Base-by-base conservation (phyloP, 2,888 invertebrate genomes). In the Scaptodrosophila latifasciaeformis region DNA sequence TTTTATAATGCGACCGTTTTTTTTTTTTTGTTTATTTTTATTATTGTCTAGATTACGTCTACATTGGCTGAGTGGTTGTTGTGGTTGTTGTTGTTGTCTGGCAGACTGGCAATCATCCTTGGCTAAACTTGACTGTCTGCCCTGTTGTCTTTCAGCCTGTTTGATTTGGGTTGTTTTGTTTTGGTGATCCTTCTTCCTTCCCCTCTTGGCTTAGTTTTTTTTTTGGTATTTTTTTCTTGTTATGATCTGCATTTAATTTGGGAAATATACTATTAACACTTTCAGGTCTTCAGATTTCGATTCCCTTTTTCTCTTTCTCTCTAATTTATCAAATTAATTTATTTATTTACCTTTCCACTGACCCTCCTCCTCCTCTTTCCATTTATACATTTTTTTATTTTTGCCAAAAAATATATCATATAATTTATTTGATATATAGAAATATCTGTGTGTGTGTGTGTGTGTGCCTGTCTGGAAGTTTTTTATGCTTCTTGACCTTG, bases 181-280 rank as follows among this genome's bases (percentile, higher is more conserved):
- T 39, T 59, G 27, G 9, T 27, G 4, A 27, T 9, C 5, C 9
- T 34, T 34, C 7, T 34, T 13, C 2, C n/a, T n/a, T n/a, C n/a
- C 13, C 13, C 6, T 2, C 13, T 34, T 12, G 13, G 15, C 12
- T 9, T 34, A 65, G 70, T 76, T 76, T 50, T 48, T 12, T 19
- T 37, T 35, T 59, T 39, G 49, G 42, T 56, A 47, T 54, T 50
- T 42, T 44, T 43, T 51, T 19, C 49, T 76, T 72, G 77, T 72
- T 72, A 76, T 77, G 65, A 55, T 72, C 63, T 72, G 67, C 63
- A 65, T 70, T 72, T 72, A 68, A 72, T 70, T n/a, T n/a, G n/a
- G n/a, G n/a, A n/a, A n/a, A n/a, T n/a, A n/a, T n/a, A n/a, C n/a
- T n/a, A n/a, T n/a, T n/a, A n/a, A n/a, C n/a, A n/a, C n/a, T n/a